Base-by-base conservation (phyloP, 2,888 invertebrate genomes). In the Eilema depressum region DNA sequence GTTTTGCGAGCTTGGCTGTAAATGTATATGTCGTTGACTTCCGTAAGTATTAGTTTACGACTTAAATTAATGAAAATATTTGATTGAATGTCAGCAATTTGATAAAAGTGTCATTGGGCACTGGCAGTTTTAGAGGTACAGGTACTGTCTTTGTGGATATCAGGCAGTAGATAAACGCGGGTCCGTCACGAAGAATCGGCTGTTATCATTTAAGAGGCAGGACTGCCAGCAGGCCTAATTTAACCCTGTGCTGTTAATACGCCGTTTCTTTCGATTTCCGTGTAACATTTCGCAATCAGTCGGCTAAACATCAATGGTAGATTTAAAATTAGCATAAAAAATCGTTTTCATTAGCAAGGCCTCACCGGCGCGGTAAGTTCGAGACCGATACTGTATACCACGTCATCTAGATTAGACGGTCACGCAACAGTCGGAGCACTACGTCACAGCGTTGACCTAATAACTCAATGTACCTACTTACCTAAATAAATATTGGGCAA, bases 391-490 rank as follows among this genome's bases (percentile, higher is more conserved):
- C 41, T 3, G 41, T 41, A 41, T 1, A 63, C 10, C 11, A 63
- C 37, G 17, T 11, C 63, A 25, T 26, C 41, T 63, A 20, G 41
- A 63, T 20, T 26, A 41, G 26, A 53, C 53, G 12, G 1, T 4
- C 47, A 53, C 53, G 53, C 53, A 17, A 37, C 25, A 41, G 25
- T 25, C 26, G 63, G n/a, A 26, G 25, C 25, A 25, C 37, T 63
- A 25, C 25, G 26, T 41, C 41, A 63, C 20, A 63, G 10, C 26
- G 11, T 25, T 11, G 20, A 41, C 25, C 17, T 25, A 25, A 17
- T 17, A 23, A 59, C 59, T 17, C 33, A 62, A 63, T 37, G 62
- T 63, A n/a, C n/a, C n/a, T n/a, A n/a, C n/a, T n/a, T n/a, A n/a
- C n/a, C n/a, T n/a, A 37, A 37, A 37, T 37, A 63, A 25, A 37